Percentiles rank a stretch among this genome's conserved stretches.
phyloP scores from a whole-genome alignment of 1,140 invertebrate genomes.

The Lucilia cuprina region DNA sequence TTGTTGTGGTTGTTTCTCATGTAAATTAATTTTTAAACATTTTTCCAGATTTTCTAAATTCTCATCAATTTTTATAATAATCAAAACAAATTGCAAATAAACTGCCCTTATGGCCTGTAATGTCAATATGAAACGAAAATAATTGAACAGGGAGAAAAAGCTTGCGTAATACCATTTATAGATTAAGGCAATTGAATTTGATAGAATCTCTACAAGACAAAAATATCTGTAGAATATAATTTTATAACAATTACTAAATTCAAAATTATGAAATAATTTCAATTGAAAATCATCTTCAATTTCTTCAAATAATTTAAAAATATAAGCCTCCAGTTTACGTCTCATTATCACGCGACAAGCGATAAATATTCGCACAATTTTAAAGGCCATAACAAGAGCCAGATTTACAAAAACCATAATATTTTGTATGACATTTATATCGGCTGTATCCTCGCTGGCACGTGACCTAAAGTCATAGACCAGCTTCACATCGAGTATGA shows the following conservation, averaged over 20 bases:
- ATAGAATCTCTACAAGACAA: neutral
- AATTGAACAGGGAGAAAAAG: neutral
- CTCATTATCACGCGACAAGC: neutral
- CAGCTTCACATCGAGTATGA: neutral
- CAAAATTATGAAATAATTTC: neutral
- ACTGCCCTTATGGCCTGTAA: neutral
- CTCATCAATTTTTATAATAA: neutral
- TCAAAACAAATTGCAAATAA: neutral
- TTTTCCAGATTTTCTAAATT: neutral
- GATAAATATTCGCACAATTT: neutral
- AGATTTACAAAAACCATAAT: no score
- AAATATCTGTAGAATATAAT: neutral
- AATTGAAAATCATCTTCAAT: conserved; percentile 26
- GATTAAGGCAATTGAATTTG: neutral
- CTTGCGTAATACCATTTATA: neutral
- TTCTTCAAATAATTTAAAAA: neutral
- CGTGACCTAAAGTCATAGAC: neutral
- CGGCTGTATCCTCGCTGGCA: no score
- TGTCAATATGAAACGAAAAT: neutral
- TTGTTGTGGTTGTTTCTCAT: neutral
- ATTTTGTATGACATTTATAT: no score
- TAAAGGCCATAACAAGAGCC: neutral
- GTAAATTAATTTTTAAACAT: neutral
- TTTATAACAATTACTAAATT: neutral
- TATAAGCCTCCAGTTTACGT: neutral